Evolutionary conservation across 2,888 invertebrate species (phyloP), one percentile per base, ranked within the genome.

Genomic region (Troides aeacus): DNA sequence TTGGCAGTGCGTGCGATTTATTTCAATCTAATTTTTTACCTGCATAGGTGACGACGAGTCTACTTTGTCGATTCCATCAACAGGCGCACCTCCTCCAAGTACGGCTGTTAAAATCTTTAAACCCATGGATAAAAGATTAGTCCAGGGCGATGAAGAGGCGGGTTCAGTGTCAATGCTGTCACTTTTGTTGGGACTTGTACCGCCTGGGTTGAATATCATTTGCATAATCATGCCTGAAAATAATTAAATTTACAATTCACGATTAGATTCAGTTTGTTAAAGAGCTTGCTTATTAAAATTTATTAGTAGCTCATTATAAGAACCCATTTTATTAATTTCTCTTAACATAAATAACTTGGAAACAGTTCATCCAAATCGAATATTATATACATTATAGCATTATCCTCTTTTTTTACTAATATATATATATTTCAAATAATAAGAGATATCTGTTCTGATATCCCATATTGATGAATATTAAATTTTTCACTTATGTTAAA

Each of bases 21-120:
- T 72, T 69, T 69, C 42, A 66, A 71, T 62, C 30, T 24, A 67
- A 68, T 71, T 17, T 66, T 72, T 83, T 94, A 97, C 97, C 96
- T 97, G 97, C 96, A 97, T 96, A 72, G 97, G 97, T 23, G 96
- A 95, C 74, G 95, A 95, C 81, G 96, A 96, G 90, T 97, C 97
- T 70, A 97, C 97, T 90, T 97, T 97, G 87, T 98, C 97, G 86
- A 97, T 97, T 70, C 97, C 97, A 82, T 97, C 97, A 78, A 94
- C 94, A 62, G 95, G 94, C 53, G 94, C 95, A 53, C 95, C 95
- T 71, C 96, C 96, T 65, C 97, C 97, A 70, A 98, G 93, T 76
- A 97, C 93, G 56, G 97, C 96, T 42, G 97, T 96, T 73, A 98
- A 93, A 80, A 98, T 96, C 88, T 97, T 96, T 69, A 97, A 93